Evolutionary conservation across 2,113 vertebrate species (phyloP).

Genomic region (Tor tambroides): DNA sequence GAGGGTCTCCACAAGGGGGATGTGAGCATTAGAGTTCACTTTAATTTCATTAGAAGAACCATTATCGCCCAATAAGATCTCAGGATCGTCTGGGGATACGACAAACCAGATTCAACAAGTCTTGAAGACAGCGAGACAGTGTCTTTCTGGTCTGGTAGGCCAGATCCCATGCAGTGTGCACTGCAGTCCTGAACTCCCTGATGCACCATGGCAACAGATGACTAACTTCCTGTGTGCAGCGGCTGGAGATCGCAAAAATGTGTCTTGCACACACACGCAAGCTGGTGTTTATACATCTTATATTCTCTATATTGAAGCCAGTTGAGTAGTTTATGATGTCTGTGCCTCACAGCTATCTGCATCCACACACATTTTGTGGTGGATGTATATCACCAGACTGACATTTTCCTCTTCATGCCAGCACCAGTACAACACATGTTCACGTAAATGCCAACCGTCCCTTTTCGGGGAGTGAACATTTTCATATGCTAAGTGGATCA

Average conservation of each 20-base stretch:
- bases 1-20: not conserved
- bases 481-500: conserved; percentile 30
- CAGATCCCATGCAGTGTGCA: conserved; percentile 10
- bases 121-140: not conserved
- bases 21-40: not conserved
- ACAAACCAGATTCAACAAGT: conserved; percentile 1
- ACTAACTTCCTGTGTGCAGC: conserved; percentile 44
- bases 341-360: conserved; percentile 28
- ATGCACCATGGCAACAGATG: conserved; percentile 52
- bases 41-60: conserved; percentile 4
- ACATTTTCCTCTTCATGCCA: conserved; percentile 19
- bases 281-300: not conserved
- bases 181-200: conserved; percentile 21
- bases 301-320: not conserved
- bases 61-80: not conserved
- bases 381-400: conserved; percentile 30
- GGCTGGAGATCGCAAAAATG: conserved; percentile 23
- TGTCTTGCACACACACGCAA: not conserved
- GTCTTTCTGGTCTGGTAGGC: conserved; percentile 7
- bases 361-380: not conserved
- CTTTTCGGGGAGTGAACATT: not conserved
- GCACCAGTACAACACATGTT: conserved; percentile 33
- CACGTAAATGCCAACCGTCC: conserved; percentile 33
- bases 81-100: not conserved
- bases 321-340: not conserved